Percentiles rank a stretch among this genome's conserved stretches.
These are phyloP conservation scores for Sphaerophoria taeniata DNA, from an alignment of 2,888 invertebrate genomes.

Conservation along the genomic window DNA sequence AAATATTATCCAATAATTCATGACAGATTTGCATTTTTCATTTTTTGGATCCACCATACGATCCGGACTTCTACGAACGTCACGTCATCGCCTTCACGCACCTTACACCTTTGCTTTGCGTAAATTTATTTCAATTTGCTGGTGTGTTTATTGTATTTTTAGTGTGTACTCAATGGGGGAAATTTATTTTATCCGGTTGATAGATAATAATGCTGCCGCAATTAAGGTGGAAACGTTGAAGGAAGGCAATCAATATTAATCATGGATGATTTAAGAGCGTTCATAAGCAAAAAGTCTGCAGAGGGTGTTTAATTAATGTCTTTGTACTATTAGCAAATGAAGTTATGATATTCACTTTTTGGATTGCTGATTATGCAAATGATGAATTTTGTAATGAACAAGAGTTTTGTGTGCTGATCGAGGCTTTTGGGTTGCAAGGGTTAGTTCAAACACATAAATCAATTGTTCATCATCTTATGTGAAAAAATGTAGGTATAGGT, in stretches of 20 bases:
- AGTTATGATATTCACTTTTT: slow-evolving; percentile 2
- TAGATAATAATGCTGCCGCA: slow-evolving; percentile 29
- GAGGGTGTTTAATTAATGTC: slow-evolving; percentile 1
- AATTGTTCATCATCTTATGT: neutral
- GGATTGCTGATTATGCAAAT: slow-evolving; percentile 7
- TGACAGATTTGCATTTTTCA: slow-evolving; percentile 22
- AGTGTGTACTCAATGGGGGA: neutral
- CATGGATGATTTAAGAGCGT: slow-evolving; percentile 38
- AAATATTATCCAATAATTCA: slow-evolving; percentile 49
- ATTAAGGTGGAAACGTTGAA: slow-evolving; percentile 14
- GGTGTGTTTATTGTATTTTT: slow-evolving; percentile 28
- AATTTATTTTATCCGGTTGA: slow-evolving; percentile 66
- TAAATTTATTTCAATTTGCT: slow-evolving; percentile 26
- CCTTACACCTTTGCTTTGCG: slow-evolving; percentile 3
- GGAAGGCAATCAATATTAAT: slow-evolving; percentile 50
- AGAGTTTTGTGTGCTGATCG: neutral
- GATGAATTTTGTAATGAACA: neutral
- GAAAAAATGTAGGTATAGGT: no score
- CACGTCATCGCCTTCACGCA: neutral
- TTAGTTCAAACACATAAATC: neutral
- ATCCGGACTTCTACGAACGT: neutral
- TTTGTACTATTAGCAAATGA: neutral
- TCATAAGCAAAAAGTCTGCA: neutral
- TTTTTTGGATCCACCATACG: slow-evolving; percentile 52
- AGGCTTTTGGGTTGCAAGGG: neutral